Conservation (phyloP, 2,888 invertebrate species). For the Lithophane semibrunnea region DNA sequence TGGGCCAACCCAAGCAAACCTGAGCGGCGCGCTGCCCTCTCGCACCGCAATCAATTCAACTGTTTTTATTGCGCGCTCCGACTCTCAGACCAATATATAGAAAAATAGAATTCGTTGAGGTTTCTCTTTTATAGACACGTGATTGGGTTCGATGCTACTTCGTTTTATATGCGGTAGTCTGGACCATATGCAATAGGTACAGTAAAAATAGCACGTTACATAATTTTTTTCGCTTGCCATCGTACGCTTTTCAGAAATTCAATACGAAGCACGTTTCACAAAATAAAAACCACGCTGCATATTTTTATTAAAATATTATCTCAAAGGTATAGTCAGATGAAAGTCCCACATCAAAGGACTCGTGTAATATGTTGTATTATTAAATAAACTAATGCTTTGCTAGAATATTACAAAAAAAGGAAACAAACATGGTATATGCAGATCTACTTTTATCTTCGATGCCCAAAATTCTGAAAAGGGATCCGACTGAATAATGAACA, state of each 20-base stretch:
- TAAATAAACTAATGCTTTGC: slow-evolving; percentile 49
- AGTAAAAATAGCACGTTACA: slow-evolving; percentile 21
- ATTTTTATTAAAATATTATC: slow-evolving; percentile 40
- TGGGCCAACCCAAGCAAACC: slow-evolving; percentile 68
- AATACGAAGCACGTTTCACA: slow-evolving; percentile 30
- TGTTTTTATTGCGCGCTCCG: slow-evolving; percentile 76
- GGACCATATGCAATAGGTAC: slow-evolving; percentile 20
- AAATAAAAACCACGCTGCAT: slow-evolving; percentile 36
- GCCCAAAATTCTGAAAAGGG: slow-evolving; percentile 80
- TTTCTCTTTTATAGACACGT: slow-evolving; percentile 55
- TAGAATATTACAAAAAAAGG: slow-evolving; percentile 39
- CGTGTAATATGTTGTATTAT: slow-evolving; percentile 43
- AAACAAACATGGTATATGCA: slow-evolving; percentile 53
- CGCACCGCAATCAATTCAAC: slow-evolving; percentile 80
- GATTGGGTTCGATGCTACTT: slow-evolving; percentile 56
- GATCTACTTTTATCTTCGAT: slow-evolving; percentile 73
- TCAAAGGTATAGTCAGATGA: slow-evolving; percentile 30
- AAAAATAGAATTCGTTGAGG: slow-evolving; percentile 55
- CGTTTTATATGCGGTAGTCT: slow-evolving; percentile 31
- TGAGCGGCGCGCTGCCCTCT: slow-evolving; percentile 67
- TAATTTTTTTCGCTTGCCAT: slow-evolving; percentile 15
- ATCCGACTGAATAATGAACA: slow-evolving; percentile 84
- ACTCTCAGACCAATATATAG: slow-evolving; percentile 71
- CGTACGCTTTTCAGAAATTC: slow-evolving; percentile 20
- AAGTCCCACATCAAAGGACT: slow-evolving; percentile 51